Evolutionary conservation across 1,140 invertebrate genomes (phyloP), one percentile per base, ranked within the genome.

Genomic region (Xylocopa sonorina): DNA sequence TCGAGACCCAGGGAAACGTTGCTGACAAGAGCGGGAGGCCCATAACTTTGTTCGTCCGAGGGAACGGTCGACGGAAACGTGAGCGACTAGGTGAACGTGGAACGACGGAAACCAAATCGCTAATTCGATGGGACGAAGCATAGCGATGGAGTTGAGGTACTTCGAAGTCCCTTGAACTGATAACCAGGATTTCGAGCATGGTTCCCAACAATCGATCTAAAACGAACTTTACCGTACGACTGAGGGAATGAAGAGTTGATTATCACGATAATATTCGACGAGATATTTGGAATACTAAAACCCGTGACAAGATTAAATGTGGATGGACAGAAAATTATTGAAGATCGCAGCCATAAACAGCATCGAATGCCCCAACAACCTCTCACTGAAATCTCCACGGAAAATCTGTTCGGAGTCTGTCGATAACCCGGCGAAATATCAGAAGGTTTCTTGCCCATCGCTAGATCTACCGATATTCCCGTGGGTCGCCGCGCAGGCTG

Each of bases 381-480:
- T 27, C 51, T 9, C 0, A 4, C n/a, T 24, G 21, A 14, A 38
- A 38, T 38, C 21, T 38, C 32, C 43, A 46, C 43, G 14, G 38
- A n/a, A 43, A 43, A 46, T 46, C 9, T 46, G 3, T 46, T 1
- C 43, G 3, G 14, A 46, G 0, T 1, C 14, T 46, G 2, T 5
- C 2, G 1, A 32, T 10, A 12, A 34, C 7, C 12, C 12, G 2
- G 4, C 18, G 7, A 41, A 18, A 41, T 12, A 27, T 73, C 76
- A 64, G 78, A 77, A 66, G 9, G 18, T 10, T 66, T 32, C 27
- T 29, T 79, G 81, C 76, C 78, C 78, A 83, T 69, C 69, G 78
- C 67, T 57, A 82, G 85, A 89, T 89, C 88, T 84, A 84, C 89
- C 87, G 89, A 89, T 90, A 90, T 90, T 90, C 88, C 85, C 80